Evolutionary conservation across 2,888 invertebrate genomes (phyloP), one percentile per base, ranked within the genome.

Genomic region (Drosophila kambysellisi): DNA sequence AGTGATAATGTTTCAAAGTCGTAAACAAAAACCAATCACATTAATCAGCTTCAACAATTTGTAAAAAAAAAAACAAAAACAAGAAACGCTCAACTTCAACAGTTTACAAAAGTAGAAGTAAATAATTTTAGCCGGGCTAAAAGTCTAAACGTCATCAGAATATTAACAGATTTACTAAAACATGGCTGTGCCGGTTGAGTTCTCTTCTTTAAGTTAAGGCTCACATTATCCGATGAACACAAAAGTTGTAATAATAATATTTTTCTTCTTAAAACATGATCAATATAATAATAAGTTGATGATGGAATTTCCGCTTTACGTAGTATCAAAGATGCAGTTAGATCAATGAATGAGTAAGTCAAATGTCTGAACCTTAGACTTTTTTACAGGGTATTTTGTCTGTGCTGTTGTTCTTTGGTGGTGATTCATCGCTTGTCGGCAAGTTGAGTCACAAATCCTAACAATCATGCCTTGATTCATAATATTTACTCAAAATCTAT

Each of bases 1-100:
- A 65, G 35, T 35, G 69, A 11, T 65, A 79, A 66, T 74, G 51
- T 35, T 60, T 57, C 51, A 62, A 62, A 81, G 64, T 62, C 39
- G 56, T 57, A 59, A 81, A 59, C 61, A 32, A 65, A 39, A 70
- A 61, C 30, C 51, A 56, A 70, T 30, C 56, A 63, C 43, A 81
- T 70, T 41, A 54, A 65, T 62, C 70, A 58, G 41, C 53, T 25
- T 39, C 17, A 37, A 52, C 37, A 53, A 39, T 43, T 53, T 51
- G 33, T 57, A 57, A 12, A 15, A 59, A 25, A 50, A 54, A 29
- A n/a, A 58, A 50, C 11, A 25, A 54, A 30, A 35, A 25, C n/a
- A n/a, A n/a, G n/a, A n/a, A 69, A 35, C n/a, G 25, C 3, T 41
- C 39, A 41, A 32, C 9, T 62, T 67, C 20, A 25, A 76, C 53